Base-by-base conservation (phyloP, 2,888 invertebrate species). In the Latheticus oryzae region DNA sequence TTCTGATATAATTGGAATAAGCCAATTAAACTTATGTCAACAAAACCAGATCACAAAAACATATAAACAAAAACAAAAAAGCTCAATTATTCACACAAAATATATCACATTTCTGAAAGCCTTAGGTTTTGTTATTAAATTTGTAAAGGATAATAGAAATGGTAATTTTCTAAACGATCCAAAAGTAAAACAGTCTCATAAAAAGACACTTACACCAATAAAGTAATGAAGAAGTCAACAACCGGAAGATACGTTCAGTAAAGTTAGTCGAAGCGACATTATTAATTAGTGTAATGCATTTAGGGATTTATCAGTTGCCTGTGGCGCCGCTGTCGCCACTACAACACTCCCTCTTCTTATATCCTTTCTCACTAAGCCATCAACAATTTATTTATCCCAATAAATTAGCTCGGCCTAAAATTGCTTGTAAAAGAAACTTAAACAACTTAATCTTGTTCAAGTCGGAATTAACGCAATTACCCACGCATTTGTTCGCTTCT, bases 241-340 rank as follows among this genome's bases (percentile, higher is more conserved):
- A 54, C 59, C 54, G 54, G 23, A 11, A 35, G 54, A 48, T 35
- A 45, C 52, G 45, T 45, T 58, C 52, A 40, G 33, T 45, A 42
- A 26, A 58, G 40, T 48, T 43, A 21, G 28, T 48, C 24, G 58
- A 55, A 57, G 62, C 58, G 53, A 54, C 54, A 58, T 64, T 67
- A 64, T 65, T 67, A 66, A 67, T 67, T 67, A 66, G 62, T 51
- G 58, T 64, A 66, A 64, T 66, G 65, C 64, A 61, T 66, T 66
- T 61, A 63, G 64, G 60, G 62, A 66, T 64, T 67, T 66, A 60
- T 61, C 56, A 58, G 62, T 54, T 42, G 62, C 61, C 57, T 57
- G 64, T 47, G 48, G 62, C 48, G 43, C 16, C 26, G 17, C 51
- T 52, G 51, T 58, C 52, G 38, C 37, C 47, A 48, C 47, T 38